Evolutionary conservation across 2,888 invertebrate genomes (phyloP), one percentile per base, ranked within the genome.

Genomic region (Scrobipalpa costella): DNA sequence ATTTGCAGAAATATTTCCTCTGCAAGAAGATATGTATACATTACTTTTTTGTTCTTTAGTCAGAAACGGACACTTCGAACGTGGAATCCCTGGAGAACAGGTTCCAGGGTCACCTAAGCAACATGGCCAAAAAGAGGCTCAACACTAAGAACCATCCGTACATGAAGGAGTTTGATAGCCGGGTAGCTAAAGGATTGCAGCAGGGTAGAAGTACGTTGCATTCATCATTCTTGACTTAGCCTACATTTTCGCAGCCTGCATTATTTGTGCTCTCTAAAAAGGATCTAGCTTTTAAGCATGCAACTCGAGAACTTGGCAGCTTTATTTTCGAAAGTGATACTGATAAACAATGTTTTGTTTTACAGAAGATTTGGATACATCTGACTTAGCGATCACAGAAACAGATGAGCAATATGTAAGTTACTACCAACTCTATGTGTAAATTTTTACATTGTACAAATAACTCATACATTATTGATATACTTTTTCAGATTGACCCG

Each of bases 401-500:
- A 75, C 85, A 27, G 78, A 81, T 64, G 80, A 86, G 1, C 79
- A 76, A 71, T 78, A 79, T 82, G 90, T 88, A 76, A 86, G 88
- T 85, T 62, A 40, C 11, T 64, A 27, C 15, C 1, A 11, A 1
- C 11, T 17, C 17, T 5, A 8, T 19, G 15, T 49, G 17, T n/a
- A 47, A 47, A 47, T 17, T 8, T 49, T 49, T 2, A 13, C 49
- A 49, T 17, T n/a, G 7, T 40, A 49, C 19, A 19, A 49, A 49
- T n/a, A 49, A 49, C 7, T 19, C 15, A 27, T 27, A 5, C 5
- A 3, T 27, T 19, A 49, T 49, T 7, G 3, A 13, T 55, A n/a
- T 27, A 38, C 19, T 15, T 62, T 81, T 81, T 1, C 81, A 92
- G 85, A 79, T 89, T 72, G 93, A 93, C 76, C 93, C 93, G 1